These are phyloP conservation scores for Hemaris fuciformis DNA, from an alignment of 2,888 invertebrate genomes.

Conservation along the genomic window DNA sequence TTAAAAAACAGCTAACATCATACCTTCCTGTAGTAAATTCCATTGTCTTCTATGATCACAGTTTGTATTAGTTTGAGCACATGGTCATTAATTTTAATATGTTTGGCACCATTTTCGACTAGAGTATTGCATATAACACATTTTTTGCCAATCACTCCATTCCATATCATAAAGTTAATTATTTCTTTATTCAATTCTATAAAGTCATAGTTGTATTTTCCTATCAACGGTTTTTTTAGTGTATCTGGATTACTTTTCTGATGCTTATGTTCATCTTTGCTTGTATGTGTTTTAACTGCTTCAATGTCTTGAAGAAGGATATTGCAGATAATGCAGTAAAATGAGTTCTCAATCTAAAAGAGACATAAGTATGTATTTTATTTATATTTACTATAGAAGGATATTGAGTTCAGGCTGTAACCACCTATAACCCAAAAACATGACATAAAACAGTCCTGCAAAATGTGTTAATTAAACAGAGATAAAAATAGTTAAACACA, in stretches of 20 bases:
- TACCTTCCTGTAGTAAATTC: slow-evolving; percentile 47
- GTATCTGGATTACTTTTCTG: slow-evolving; percentile 32
- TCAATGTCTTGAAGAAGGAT: slow-evolving; percentile 23
- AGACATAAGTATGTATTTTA: not conserved
- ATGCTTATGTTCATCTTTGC: slow-evolving; percentile 35
- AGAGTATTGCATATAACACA: slow-evolving; percentile 46
- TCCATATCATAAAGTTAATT: slow-evolving; percentile 46
- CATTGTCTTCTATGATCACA: slow-evolving; percentile 27
- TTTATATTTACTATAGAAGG: not conserved
- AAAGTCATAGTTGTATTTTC: slow-evolving; percentile 27
- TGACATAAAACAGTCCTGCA: no score
- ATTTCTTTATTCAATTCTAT: slow-evolving; percentile 37
- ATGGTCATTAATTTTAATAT: slow-evolving; percentile 39
- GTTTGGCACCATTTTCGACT: slow-evolving; percentile 29
- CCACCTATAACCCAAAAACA: no score
- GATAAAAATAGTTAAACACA: no score
- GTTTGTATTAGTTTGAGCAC: slow-evolving; percentile 45
- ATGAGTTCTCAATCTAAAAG: slow-evolving; percentile 46
- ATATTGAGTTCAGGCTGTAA: not conserved
- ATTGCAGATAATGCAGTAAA: slow-evolving; percentile 59
- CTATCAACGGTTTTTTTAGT: slow-evolving; percentile 22
- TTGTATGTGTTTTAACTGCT: slow-evolving; percentile 37
- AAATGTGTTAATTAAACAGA: no score
- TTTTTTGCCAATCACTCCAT: slow-evolving; percentile 39
- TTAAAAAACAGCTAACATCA: not conserved